Base-by-base conservation (phyloP, 1,140 invertebrate species). In the Theocolax elegans region DNA sequence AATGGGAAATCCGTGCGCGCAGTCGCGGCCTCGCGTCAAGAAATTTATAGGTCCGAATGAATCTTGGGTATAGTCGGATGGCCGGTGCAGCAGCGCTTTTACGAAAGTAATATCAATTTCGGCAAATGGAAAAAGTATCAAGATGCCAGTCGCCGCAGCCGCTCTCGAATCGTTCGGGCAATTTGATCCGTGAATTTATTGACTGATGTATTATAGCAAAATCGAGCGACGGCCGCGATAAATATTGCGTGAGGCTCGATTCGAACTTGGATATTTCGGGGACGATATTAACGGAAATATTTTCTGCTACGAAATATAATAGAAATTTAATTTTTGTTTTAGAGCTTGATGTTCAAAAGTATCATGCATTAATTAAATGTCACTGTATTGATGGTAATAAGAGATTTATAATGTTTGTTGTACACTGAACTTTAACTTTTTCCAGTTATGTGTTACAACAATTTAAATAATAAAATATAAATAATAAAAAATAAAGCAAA, bases 81-180 rank as follows among this genome's bases (percentile, higher is more conserved):
- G 4, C 48, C 7, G 48, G 7, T 19, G 23, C 38, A 40, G 38
- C 49, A 15, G 17, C n/a, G 44, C 19, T 27, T 31, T 19, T n/a
- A 27, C 42, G 25, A 71, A 64, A 71, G 62, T 64, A 83, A 83
- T 83, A 81, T 83, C 80, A 81, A 81, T 83, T 83, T 80, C 76
- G 78, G 77, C 77, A 81, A 80, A 80, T 81, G 79, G 81, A 79
- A 81, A 81, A 83, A 80, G 79, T 81, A 83, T 81, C 76, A 78
- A 77, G 74, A 79, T 80, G 76, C 75, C 62, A 58, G 29, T 49
- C 44, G 25, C 58, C 25, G n/a, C 7, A 29, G 3, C 19, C 42
- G 17, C 31, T 44, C 19, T 59, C 62, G 35, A 25, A n/a, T 38
- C 53, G 51, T 13, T 23, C 13, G 46, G 44, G 56, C 76, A 69